Conservation (phyloP, 2,113 vertebrate genomes). For the Ibidorhyncha struthersii region DNA sequence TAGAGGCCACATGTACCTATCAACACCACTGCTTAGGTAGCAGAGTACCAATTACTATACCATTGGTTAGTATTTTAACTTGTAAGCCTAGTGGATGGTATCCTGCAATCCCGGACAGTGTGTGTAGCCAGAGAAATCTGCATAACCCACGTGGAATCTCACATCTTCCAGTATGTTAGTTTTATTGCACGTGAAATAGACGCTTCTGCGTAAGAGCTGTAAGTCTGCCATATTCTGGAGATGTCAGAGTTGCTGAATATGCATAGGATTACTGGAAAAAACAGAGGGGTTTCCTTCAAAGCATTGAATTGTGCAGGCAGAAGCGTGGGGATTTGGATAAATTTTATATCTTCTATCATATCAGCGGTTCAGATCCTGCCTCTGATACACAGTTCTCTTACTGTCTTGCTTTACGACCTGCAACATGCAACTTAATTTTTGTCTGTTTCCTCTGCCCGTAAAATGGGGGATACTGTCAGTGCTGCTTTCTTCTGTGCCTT, state of each 20-base stretch:
- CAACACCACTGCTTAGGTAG: neutral
- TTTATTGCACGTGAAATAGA: neutral
- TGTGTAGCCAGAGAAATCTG: neutral
- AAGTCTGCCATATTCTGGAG: neutral
- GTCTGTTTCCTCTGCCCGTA: neutral
- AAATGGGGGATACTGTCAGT: neutral
- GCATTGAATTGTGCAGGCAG: neutral
- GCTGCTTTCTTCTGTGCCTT: neutral
- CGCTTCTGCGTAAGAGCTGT: neutral
- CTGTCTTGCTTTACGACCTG: neutral
- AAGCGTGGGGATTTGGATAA: neutral
- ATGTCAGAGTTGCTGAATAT: neutral
- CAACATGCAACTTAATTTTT: neutral
- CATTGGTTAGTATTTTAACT: neutral
- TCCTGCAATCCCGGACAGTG: neutral
- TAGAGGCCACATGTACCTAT: no score
- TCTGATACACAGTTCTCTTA: neutral
- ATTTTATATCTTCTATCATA: neutral
- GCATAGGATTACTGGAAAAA: neutral
- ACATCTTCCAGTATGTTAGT: accelerated
- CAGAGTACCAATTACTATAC: neutral
- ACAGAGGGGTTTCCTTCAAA: neutral
- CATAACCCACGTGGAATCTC: no score
- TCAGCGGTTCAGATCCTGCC: neutral
- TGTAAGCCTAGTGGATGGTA: neutral